Base-by-base conservation (phyloP, 1,140 invertebrate genomes). In the Paraescarpia echinospica region DNA sequence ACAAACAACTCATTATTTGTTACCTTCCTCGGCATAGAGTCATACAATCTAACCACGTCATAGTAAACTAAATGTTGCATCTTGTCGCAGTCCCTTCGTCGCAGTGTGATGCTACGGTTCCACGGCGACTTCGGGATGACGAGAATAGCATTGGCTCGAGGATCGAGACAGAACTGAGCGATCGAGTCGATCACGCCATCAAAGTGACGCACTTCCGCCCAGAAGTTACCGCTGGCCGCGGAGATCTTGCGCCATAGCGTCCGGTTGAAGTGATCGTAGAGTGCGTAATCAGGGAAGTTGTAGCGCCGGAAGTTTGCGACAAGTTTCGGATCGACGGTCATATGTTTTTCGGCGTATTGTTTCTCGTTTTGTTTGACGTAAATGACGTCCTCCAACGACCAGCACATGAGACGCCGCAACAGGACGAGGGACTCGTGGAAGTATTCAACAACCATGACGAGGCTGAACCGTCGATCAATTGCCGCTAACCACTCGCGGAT, bases 401-500 rank as follows among this genome's bases (percentile, higher is more conserved):
- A 97, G 92, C 96, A 96, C 77, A 97, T 95, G 9, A 96, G 93
- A 91, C 96, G 94, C 35, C 94, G 95, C 88, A 97, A 94, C 12
- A 97, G 94, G 77, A 97, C 95, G 31, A 97, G 94, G 0, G 97
- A 97, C 93, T 96, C 96, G 92, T 97, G 96, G 94, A 97, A 96
- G 93, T 96, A 95, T 93, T 97, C 97, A 1, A 96, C 94, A 34
- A 97, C 96, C 95, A 97, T 96, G 33, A 97, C 96, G n/a, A 90
- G n/a, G 27, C 18, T 18, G 22, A 90, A 33, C n/a, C 14, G 33
- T 22, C n/a, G 18, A 22, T 33, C 33, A 4, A 90, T 4, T 22
- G 18, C n/a, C 14, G 4, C 2, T 5, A 91, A 0, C 34, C 34
- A 91, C 14, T 35, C 48, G 12, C 14, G 18, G 91, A 91, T 33